Conservation (phyloP, 2,113 vertebrate species). For the Merops nubicus region DNA sequence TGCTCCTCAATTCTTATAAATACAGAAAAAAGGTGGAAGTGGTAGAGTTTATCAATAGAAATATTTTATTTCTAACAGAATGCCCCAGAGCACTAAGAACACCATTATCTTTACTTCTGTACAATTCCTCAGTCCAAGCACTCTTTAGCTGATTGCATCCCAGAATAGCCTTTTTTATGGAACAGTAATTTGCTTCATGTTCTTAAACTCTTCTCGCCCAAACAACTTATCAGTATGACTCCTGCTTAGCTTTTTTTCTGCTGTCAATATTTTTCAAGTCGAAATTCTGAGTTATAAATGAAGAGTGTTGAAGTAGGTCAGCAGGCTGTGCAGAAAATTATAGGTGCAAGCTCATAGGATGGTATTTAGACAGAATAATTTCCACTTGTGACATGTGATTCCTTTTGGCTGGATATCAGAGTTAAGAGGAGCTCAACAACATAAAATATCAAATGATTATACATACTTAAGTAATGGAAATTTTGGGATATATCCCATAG, state of each 20-base stretch:
- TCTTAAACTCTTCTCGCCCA: not conserved
- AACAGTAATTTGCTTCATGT: not conserved
- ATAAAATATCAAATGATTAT: not conserved
- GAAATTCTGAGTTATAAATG: not conserved
- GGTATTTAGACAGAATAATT: not conserved
- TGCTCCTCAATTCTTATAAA: not conserved
- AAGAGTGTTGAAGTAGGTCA: accelerated
- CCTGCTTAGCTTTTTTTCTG: not conserved
- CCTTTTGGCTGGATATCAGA: not conserved
- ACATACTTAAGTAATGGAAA: not conserved
- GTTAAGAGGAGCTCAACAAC: not conserved
- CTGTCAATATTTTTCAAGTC: not conserved
- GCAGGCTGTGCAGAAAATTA: not conserved
- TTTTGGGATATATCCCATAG: not conserved
- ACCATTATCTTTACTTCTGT: not conserved
- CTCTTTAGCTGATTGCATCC: not conserved
- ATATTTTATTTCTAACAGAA: not conserved
- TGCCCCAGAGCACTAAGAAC: not conserved
- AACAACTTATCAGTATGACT: not conserved
- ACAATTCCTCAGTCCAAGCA: not conserved
- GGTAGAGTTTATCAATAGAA: not conserved
- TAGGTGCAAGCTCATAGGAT: not conserved
- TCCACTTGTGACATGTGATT: not conserved
- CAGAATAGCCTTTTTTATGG: not conserved
- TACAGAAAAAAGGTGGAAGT: not conserved